These are phyloP conservation scores for Pseudococcus jackbeardsleyi DNA, from an alignment of 2,888 invertebrate genomes.

Conservation along the genomic window DNA sequence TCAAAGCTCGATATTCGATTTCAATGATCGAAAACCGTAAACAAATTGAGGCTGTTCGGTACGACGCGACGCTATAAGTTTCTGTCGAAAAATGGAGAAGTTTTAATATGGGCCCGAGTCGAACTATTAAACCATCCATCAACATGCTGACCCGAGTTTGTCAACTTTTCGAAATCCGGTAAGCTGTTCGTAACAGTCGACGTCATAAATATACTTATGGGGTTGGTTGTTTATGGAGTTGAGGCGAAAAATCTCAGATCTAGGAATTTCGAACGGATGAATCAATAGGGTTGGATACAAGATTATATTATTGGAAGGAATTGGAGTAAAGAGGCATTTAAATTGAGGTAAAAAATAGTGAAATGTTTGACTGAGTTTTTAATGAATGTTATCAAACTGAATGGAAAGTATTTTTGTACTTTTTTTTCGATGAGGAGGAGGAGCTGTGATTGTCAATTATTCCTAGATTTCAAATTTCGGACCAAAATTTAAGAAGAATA, in stretches of 20 bases:
- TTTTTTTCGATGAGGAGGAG: too few species aligned
- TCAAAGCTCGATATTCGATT: slow-evolving; percentile 27
- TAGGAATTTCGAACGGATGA: neutral
- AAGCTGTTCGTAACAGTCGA: neutral
- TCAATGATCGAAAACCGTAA: neutral
- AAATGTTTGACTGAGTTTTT: too few species aligned
- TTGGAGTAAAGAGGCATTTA: neutral
- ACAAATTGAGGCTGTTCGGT: neutral
- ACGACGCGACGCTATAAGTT: neutral
- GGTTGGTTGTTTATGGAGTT: neutral
- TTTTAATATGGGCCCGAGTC: neutral
- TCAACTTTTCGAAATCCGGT: neutral
- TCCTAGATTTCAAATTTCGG: too few species aligned
- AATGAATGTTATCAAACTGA: too few species aligned
- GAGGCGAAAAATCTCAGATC: neutral
- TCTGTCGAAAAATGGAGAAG: neutral
- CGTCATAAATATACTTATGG: neutral
- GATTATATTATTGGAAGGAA: neutral
- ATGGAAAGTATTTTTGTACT: too few species aligned
- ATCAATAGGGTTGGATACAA: neutral
- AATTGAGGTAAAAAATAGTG: neutral
- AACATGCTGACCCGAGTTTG: slow-evolving; percentile 7
- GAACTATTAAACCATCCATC: slow-evolving; percentile 8
- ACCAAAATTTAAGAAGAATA: too few species aligned
- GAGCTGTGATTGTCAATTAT: too few species aligned